Conservation (phyloP, 2,797 vertebrate genomes). For the Triplophysa yarkandensis region DNA sequence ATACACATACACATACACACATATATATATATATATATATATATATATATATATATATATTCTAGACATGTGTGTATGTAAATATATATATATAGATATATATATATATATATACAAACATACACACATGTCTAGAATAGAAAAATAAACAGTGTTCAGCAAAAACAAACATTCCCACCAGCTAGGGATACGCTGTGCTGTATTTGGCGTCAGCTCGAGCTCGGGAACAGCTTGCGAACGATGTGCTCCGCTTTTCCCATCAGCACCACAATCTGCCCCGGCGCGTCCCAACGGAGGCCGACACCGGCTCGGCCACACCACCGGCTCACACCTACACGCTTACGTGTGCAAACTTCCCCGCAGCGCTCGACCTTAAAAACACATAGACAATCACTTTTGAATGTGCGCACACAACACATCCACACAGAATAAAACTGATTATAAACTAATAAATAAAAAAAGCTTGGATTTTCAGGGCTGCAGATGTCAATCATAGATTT, state of each 20-base stretch:
- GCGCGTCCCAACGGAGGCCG: conserved; percentile 69
- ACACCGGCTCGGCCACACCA: conserved; percentile 57
- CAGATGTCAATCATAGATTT: conserved; percentile 31
- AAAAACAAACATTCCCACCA: conserved; percentile 69
- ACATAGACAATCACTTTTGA: conserved; percentile 17
- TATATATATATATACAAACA: conserved; percentile 63
- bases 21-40: conserved; percentile 61
- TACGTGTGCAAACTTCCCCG: conserved; percentile 39
- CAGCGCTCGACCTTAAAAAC: conserved; percentile 37
- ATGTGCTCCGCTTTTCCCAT: conserved; percentile 64
- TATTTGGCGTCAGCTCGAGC: conserved; percentile 66
- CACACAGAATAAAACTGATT: background rate
- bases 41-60: conserved; percentile 62
- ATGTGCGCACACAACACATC: background rate
- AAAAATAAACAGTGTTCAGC: conserved; percentile 70
- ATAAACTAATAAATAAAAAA: conserved; percentile 22
- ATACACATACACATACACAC: conserved; percentile 62
- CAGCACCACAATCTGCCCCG: conserved; percentile 69
- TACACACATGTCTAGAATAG: conserved; percentile 61
- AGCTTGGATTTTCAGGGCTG: conserved; percentile 35
- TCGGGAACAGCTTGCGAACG: conserved; percentile 70
- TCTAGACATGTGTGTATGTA: no score
- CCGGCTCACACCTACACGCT: conserved; percentile 30
- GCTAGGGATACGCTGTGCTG: conserved; percentile 61
- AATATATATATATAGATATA: no score